These are phyloP conservation scores for Sphenodon punctatus DNA, from an alignment of 2,797 vertebrate genomes.

Conservation along the genomic window DNA sequence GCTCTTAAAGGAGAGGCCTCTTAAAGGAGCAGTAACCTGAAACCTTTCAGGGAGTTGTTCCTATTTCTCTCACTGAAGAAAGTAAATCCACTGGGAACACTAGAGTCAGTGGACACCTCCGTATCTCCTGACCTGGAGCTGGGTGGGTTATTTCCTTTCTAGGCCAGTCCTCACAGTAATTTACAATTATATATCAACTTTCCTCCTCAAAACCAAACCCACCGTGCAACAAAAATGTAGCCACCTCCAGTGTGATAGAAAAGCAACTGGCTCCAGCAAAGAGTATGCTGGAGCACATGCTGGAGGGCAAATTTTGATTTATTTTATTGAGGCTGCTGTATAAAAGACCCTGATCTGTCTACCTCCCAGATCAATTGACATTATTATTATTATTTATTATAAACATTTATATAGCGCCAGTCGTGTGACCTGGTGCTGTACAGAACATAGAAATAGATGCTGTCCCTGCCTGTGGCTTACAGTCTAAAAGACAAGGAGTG, in stretches of 20 bases:
- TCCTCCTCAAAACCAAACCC: background rate
- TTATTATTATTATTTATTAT: no score
- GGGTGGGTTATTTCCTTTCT: background rate
- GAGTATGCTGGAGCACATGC: background rate
- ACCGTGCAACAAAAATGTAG: background rate
- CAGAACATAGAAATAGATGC: no score
- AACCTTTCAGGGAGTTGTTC: background rate
- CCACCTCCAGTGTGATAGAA: background rate
- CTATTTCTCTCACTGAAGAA: background rate
- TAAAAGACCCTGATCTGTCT: no score
- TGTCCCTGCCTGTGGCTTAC: no score
- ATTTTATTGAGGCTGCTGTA: no score
- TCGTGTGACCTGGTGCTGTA: no score
- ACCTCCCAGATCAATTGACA: no score
- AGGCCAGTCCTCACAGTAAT: no score
- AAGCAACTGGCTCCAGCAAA: background rate
- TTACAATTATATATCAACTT: background rate
- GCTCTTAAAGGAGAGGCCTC: background rate
- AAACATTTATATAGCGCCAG: no score
- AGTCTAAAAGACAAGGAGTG: no score
- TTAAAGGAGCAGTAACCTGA: background rate
- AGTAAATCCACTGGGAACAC: background rate
- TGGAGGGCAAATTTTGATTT: background rate
- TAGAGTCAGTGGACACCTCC: background rate
- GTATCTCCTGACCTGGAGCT: background rate